These are phyloP conservation scores for Anguilla pacifica DNA, from an alignment of 2,797 vertebrate genomes.

Conservation along the genomic window DNA sequence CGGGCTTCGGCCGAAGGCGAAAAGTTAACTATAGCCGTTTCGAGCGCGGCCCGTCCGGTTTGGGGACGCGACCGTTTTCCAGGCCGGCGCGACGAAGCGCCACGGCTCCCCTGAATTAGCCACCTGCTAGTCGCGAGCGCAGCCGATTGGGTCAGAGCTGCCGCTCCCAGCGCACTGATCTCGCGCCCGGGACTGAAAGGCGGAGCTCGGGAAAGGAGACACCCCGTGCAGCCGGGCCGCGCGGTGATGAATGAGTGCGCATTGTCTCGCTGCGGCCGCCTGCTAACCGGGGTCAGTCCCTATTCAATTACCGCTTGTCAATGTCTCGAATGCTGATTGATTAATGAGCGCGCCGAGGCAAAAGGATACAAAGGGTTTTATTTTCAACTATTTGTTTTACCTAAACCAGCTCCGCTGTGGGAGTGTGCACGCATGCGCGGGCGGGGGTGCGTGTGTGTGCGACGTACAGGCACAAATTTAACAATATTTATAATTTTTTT, in stretches of 20 bases:
- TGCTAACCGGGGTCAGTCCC: slow-evolving; percentile 92
- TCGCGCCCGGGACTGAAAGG: slow-evolving; percentile 62
- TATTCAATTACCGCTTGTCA: slow-evolving; percentile 99
- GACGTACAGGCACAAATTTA: neutral
- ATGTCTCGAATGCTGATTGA: slow-evolving; percentile 96
- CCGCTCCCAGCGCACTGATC: slow-evolving; percentile 17
- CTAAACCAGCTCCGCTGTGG: slow-evolving; percentile 53
- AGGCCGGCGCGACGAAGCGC: neutral
- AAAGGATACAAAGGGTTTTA: slow-evolving; percentile 81
- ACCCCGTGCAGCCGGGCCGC: slow-evolving; percentile 62
- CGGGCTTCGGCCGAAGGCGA: slow-evolving; percentile 7
- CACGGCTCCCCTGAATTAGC: slow-evolving; percentile 27
- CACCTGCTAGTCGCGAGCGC: slow-evolving; percentile 44
- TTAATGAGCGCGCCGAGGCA: slow-evolving; percentile 90
- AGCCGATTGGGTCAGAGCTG: slow-evolving; percentile 40
- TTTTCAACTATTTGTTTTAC: slow-evolving; percentile 72
- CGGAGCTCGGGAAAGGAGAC: slow-evolving; percentile 69
- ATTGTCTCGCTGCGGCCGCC: slow-evolving; percentile 94
- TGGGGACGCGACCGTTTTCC: slow-evolving; percentile 30
- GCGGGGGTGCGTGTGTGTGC: neutral
- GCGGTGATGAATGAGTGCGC: slow-evolving; percentile 93
- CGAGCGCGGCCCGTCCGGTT: neutral
- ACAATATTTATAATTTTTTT: neutral
- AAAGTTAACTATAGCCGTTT: slow-evolving; percentile 16
- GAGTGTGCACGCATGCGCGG: neutral